Evolutionary conservation across 1,140 invertebrate genomes (phyloP), one percentile per base, ranked within the genome.

Genomic region (Nixonia krombeini): DNA sequence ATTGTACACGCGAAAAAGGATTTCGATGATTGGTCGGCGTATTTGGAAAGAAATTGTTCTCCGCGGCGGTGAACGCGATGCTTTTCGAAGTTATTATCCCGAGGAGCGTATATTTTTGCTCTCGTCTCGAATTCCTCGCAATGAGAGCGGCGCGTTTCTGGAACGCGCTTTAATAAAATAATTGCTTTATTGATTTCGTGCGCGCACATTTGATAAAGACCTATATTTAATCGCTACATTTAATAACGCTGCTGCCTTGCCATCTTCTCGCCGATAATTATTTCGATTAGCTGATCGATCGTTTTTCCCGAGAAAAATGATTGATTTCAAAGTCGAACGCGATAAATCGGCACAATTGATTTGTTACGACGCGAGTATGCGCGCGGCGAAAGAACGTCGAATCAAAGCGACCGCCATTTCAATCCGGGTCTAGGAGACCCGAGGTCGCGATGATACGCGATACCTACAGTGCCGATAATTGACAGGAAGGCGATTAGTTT

Each of bases 401-500:
- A 63, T 69, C 65, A 69, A 69, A 63, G 65, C 65, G 65, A 58
- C 58, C 65, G 65, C 58, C 49, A n/a, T n/a, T n/a, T n/a, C n/a
- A 58, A 69, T 69, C 55, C 55, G 66, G 66, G 66, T 69, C 66
- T 69, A 69, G 66, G 66, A 69, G 66, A 69, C 59, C 58, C 66
- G 66, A 69, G 59, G 56, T 62, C 66, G 66, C 70, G 51, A 63
- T 62, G 57, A 66, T 70, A 63, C 47, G 58, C 37, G 44, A 40
- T 69, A 58, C 59, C 62, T 42, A 55, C 50, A 57, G 50, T 64
- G 64, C 51, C 58, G 64, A 74, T 72, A 70, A 70, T 74, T 72
- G 72, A 67, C 69, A 66, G 72, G 62, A 70, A 56, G 55, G 58
- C 72, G 62, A 71, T 71, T 64, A 69, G 66, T 72, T 63, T 68